A percentile compares a stretch with the other conserved stretches of the same genome.
Conservation (phyloP, 2,888 invertebrate genomes). For the Unio pictorum region DNA sequence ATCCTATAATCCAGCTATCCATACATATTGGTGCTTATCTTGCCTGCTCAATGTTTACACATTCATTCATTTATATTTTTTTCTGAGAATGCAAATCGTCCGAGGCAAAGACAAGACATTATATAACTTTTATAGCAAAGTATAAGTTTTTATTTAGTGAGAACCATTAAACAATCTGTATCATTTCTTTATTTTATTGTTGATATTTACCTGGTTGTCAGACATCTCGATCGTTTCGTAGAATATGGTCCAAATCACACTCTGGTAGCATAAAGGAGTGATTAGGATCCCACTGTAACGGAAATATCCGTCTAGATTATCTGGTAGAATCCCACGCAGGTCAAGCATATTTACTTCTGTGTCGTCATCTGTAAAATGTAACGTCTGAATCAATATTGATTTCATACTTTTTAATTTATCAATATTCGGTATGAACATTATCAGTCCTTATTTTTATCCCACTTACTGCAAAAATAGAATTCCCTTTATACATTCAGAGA, state of each 20-base stretch:
- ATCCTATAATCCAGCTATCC: too few relatives aligned
- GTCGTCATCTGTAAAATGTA: constrained; percentile 9
- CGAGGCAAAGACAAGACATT: too few relatives aligned
- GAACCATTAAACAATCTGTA: neutral
- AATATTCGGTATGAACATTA: too few relatives aligned
- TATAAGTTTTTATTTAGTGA: neutral
- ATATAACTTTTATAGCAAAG: neutral
- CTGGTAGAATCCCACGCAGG: constrained; percentile 37
- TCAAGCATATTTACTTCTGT: constrained; percentile 24
- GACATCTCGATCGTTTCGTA: constrained; percentile 47
- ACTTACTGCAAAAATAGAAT: too few relatives aligned
- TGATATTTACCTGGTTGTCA: constrained; percentile 43
- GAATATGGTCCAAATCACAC: constrained; percentile 62
- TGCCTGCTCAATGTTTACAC: too few relatives aligned
- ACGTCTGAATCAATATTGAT: too few relatives aligned
- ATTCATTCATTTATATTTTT: too few relatives aligned
- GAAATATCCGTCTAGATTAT: constrained; percentile 50
- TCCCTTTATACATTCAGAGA: too few relatives aligned
- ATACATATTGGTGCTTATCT: too few relatives aligned
- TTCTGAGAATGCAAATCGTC: too few relatives aligned
- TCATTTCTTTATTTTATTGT: neutral
- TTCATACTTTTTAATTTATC: neutral
- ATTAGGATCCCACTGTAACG: constrained; percentile 63
- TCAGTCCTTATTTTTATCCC: too few relatives aligned
- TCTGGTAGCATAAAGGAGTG: constrained; percentile 63